Base-by-base conservation (phyloP, 2,888 invertebrate species). In the Carcina quercana region DNA sequence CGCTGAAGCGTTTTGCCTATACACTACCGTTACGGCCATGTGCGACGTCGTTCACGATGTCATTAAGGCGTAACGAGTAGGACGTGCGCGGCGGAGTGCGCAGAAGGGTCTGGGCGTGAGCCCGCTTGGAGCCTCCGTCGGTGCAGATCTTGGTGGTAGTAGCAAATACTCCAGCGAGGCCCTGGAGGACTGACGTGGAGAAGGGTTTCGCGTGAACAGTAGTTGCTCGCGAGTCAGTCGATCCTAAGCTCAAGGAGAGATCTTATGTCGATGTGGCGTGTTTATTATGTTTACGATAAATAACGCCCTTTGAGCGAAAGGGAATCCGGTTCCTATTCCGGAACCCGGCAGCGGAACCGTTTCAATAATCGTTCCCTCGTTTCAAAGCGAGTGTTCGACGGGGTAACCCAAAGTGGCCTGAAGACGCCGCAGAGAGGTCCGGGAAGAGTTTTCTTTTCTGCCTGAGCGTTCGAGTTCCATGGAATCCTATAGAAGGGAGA, bases 81-180 rank as follows among this genome's bases (percentile, higher is more conserved):
- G 87, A 60, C 55, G 59, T 45, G 57, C 56, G 59, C 53, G 57
- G 54, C 53, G 62, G 61, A 45, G 85, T 60, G 88, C 87, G 79
- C 79, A 66, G 87, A 88, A 88, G 87, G 84, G 73, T 83, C 70
- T 75, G 85, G 79, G 84, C 60, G 61, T 56, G 55, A 75, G 73
- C 72, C 72, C 54, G 72, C 72, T 50, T 76, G 76, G 79, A 80
- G 79, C 78, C 72, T 63, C 76, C 79, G 74, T 72, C 72, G 73
- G 82, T 71, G 75, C 82, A 80, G 78, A 89, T 87, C 87, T 88
- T 88, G 87, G 87, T 89, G 86, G 86, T 87, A 87, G 88, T 88
- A 88, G 88, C 88, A 88, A 89, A 87, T 87, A 89, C 86, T 86
- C 86, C 75, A 86, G 85, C 74, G 87, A 86, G 85, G 64, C 61